Base-by-base conservation (phyloP, 2,113 vertebrate species). In the Hippotragus niger region DNA sequence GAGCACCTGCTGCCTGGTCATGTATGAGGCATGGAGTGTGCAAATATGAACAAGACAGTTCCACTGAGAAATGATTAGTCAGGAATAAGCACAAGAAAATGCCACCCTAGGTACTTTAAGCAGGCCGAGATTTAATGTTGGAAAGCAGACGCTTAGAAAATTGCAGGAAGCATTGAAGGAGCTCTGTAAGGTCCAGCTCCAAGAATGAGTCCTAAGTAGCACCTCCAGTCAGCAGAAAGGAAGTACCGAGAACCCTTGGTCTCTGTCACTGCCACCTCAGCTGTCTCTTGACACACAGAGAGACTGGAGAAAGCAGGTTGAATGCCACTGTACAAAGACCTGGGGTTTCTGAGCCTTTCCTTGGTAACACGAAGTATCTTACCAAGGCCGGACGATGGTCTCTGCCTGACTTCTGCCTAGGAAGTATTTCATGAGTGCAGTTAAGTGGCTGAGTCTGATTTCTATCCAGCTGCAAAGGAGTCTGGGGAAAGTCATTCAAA, bases 1-100 rank as follows among this genome's bases (percentile, higher is more conserved):
- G 91, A 96, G 78, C 62, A 76, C 84, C 94, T 94, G 94, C 88
- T 57, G 81, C 84, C 93, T 36, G 55, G 83, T 60, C 6, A 45
- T 33, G 4, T 36, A 74, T 53, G 71, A 84, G 52, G 78, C 45
- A 36, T 5, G 7, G 45, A 60, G 60, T 81, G 40, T 81, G 45
- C 40, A 53, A 60, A 94, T 43, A 23, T 15, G 83, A 92, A 8
- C 10, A 25, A 81, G 90, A 62, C 45, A 16, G 5, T 90, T 71
- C 84, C 40, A 25, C 5, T 1, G 58, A 90, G 88, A 96, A 88
- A 64, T 15, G 81, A 74, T 85, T 76, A 1, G 1, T 78, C 16
- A 11, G 14, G 62, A 15, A 10, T 62, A 29, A 31, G 76, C 25
- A 31, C 14, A 11, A 67, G 50, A 55, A 90, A 47, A 36, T 43